These are phyloP conservation scores for Sebastes oblongus DNA, from an alignment of 2,797 vertebrate species.

Conservation along the genomic window DNA sequence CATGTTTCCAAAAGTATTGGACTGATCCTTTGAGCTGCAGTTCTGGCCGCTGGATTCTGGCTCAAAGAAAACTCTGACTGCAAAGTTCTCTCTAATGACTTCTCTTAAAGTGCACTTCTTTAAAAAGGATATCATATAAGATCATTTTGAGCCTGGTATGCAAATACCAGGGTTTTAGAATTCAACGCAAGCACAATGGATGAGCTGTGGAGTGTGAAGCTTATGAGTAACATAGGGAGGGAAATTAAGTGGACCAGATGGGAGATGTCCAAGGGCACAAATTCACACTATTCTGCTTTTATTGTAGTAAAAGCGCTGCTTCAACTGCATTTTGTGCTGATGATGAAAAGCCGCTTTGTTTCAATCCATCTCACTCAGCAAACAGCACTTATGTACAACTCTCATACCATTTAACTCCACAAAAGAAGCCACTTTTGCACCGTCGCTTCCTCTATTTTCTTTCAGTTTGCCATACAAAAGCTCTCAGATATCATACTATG, in stretches of 20 bases:
- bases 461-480: not conserved
- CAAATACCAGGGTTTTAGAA: not conserved
- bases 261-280: constrained; percentile 51
- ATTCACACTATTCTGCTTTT: constrained; percentile 41
- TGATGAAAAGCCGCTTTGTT: constrained; percentile 43
- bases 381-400: constrained; percentile 8
- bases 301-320: constrained; percentile 38
- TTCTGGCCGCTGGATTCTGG: too few relatives aligned
- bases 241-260: constrained; percentile 54
- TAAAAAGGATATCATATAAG: not conserved
- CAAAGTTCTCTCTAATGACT: not conserved
- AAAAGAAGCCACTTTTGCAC: not conserved
- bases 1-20: too few relatives aligned
- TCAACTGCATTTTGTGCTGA: constrained; percentile 52
- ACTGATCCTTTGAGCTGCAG: too few relatives aligned
- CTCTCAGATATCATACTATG: not conserved
- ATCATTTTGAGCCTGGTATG: not conserved
- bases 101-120: not conserved
- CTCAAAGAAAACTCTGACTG: not conserved
- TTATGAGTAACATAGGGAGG: constrained; percentile 5
- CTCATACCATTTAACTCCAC: not conserved
- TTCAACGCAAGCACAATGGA: not conserved
- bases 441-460: not conserved
- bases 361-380: constrained; percentile 48
- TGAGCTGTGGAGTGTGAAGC: not conserved